These are phyloP conservation scores for Dysmachus trigonus DNA, from an alignment of 2,888 invertebrate genomes.

Conservation along the genomic window DNA sequence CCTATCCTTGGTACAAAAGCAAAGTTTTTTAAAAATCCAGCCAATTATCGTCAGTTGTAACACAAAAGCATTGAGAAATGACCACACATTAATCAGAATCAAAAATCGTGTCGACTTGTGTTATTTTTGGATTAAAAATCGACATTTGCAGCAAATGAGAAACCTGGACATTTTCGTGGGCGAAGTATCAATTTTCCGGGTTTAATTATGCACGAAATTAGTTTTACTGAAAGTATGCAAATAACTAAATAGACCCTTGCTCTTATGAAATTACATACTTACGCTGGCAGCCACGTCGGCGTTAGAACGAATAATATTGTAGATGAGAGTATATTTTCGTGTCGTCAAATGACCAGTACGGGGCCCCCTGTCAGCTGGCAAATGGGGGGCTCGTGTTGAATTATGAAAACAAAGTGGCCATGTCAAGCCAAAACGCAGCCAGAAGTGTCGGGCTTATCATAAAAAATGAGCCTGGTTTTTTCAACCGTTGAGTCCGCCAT, in stretches of 20 bases:
- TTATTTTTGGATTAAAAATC: neutral
- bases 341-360: neutral
- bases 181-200: neutral
- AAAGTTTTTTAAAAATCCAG: no score
- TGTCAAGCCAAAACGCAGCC: neutral
- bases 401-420: neutral
- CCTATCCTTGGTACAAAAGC: no score
- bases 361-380: neutral
- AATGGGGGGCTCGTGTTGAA: neutral
- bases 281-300: neutral
- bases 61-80: no score
- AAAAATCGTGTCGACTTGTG: no score
- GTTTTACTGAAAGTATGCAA: neutral
- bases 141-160: neutral
- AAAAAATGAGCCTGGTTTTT: neutral
- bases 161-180: neutral
- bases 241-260: neutral
- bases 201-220: neutral
- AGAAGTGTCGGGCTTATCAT: neutral
- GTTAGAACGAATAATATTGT: neutral
- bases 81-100: no score
- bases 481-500: neutral
- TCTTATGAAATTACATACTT: neutral
- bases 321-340: neutral
- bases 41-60: no score